A percentile compares a stretch with the other conserved stretches of the same genome.
Conservation (phyloP, 2,888 invertebrate genomes). For the Noctua janthe region DNA sequence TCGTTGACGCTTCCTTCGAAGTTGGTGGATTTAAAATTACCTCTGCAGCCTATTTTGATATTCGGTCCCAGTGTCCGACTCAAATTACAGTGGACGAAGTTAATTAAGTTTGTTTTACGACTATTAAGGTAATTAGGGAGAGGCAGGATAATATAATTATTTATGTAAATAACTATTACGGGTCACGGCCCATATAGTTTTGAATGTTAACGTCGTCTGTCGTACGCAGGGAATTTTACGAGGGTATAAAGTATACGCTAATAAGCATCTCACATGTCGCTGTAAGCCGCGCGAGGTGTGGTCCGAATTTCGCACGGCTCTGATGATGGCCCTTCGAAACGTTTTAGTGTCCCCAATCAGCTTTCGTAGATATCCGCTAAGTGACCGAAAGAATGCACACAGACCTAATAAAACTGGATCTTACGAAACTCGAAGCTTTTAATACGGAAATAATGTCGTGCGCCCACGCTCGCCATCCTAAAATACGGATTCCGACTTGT, state of each 20-base stretch:
- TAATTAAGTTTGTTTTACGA: slow-evolving; percentile 70
- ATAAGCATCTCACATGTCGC: slow-evolving; percentile 66
- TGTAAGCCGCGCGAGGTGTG: slow-evolving; percentile 74
- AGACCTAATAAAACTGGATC: slow-evolving; percentile 77
- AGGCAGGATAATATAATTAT: slow-evolving; percentile 67
- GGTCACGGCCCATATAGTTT: slow-evolving; percentile 68
- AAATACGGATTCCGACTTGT: slow-evolving; percentile 71
- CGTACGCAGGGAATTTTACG: slow-evolving; percentile 58
- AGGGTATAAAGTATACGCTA: slow-evolving; percentile 64
- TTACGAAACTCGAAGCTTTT: slow-evolving; percentile 77
- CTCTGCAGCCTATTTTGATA: slow-evolving; percentile 60
- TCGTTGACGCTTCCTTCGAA: slow-evolving; percentile 29
- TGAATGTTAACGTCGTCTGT: slow-evolving; percentile 55
- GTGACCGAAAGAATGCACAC: slow-evolving; percentile 79
- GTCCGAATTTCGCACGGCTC: slow-evolving; percentile 81
- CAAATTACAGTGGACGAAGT: slow-evolving; percentile 61
- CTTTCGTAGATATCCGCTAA: slow-evolving; percentile 84
- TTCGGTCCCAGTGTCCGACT: slow-evolving; percentile 59
- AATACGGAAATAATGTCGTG: slow-evolving; percentile 79
- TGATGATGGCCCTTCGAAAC: slow-evolving; percentile 77
- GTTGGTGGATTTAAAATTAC: slow-evolving; percentile 54
- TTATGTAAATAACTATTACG: slow-evolving; percentile 68
- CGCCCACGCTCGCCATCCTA: slow-evolving; percentile 77
- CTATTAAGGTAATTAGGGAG: slow-evolving; percentile 66
- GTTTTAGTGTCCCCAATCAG: slow-evolving; percentile 75